Evolutionary conservation across 2,113 vertebrate genomes (phyloP), one percentile per base, ranked within the genome.

Genomic region (Rhabdornis inornatus): DNA sequence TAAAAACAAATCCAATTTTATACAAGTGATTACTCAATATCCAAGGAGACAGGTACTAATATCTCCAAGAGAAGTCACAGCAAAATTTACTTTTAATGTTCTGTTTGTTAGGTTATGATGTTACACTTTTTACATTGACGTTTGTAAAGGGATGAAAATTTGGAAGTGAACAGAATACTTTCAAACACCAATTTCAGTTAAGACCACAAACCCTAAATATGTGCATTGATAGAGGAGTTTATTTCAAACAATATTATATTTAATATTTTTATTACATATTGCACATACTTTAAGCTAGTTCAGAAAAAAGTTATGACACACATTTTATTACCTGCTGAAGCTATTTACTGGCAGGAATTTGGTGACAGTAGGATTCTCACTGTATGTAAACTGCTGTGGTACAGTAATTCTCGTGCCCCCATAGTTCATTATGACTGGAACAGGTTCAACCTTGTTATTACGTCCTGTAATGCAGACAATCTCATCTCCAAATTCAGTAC

Each of bases 381-480:
- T 97, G 95, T 99, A 99, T 45, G 94, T 96, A 98, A 98, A 98
- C 0, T 2, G 37, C 31, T 10, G 5, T 10, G 59, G 74, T 11
- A 92, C 47, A 23, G 0, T 37, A 89, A 93, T 50, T 63, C 9
- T 66, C 0, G 25, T 96, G 69, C 95, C 93, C 7, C 99, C 99
- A 28, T 99, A 99, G 15, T 28, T 83, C 83, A 99, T 96, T 11
- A 20, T 97, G 77, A 99, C 97, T 1, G 0, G 1, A 69, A 95
- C 94, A 74, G 42, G 10, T 20, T 94, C 97, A 56, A 87, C 80
- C 17, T 85, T 56, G 10, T 31, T 78, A 66, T 98, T 98, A 45
- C 47, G 81, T 71, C 99, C 99, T 1, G 98, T 99, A 96, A 97
- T 53, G 52, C 99, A 99, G 72, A 98, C 89, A 4, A 99, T 99